phyloP scores from a whole-genome alignment of 2,888 invertebrate species.

The Podotricha telesiphe region DNA sequence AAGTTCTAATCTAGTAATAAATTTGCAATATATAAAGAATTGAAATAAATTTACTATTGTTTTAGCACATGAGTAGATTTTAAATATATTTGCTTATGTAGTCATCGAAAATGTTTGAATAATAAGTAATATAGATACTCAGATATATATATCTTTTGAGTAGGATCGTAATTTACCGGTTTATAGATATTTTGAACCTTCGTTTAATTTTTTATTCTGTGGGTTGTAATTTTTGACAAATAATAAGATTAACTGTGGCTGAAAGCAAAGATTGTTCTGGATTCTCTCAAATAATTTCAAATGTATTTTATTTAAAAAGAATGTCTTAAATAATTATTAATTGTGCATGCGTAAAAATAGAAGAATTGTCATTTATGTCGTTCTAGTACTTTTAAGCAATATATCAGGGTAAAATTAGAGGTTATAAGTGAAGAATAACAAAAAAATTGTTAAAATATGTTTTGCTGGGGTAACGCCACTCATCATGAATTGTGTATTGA shows the following conservation, averaged over 20 bases:
- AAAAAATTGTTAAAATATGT: slow-evolving; percentile 63
- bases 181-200: slow-evolving; percentile 1
- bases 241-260: slow-evolving; percentile 40
- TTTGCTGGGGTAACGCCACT: slow-evolving; percentile 81
- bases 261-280: slow-evolving; percentile 50
- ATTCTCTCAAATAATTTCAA: slow-evolving; percentile 51
- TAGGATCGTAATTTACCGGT: neutral
- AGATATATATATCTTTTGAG: neutral
- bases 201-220: slow-evolving; percentile 1
- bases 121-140: neutral
- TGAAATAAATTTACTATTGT: neutral
- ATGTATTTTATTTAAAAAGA: slow-evolving; percentile 37
- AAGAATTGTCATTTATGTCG: slow-evolving; percentile 38
- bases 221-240: slow-evolving; percentile 18
- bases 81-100: neutral
- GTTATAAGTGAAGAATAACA: slow-evolving; percentile 53
- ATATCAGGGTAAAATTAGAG: slow-evolving; percentile 45
- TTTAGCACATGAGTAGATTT: neutral
- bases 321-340: slow-evolving; percentile 36
- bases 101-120: neutral
- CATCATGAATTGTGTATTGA: slow-evolving; percentile 78
- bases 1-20: too few relatives aligned
- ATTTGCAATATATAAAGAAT: too few relatives aligned
- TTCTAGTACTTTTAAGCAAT: slow-evolving; percentile 26
- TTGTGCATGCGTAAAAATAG: slow-evolving; percentile 39